phyloP scores from a whole-genome alignment of 30 jellyfish, hydroid and myxozoan species.

The Catostylus mosaicus region DNA sequence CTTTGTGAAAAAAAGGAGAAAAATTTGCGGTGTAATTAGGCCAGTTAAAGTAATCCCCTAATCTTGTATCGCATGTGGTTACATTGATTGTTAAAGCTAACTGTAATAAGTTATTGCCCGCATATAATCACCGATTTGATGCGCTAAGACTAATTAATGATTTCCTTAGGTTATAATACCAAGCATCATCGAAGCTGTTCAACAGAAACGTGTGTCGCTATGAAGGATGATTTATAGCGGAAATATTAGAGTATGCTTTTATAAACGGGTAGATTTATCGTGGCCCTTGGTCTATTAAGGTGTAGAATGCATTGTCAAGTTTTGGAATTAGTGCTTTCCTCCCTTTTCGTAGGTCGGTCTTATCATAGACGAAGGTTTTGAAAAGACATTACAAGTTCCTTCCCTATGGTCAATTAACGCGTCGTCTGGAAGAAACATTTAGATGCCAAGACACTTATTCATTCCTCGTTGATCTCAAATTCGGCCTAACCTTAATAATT shows the following conservation, averaged over 20 bases:
- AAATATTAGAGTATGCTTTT: conserved; percentile 2
- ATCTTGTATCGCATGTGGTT: conserved; percentile 22
- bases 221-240: conserved; percentile 20
- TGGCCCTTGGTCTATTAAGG: too few species aligned
- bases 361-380: too few species aligned
- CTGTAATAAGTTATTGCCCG: conserved; percentile 32
- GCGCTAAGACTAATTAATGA: conserved; percentile 18
- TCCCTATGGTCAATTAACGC: too few species aligned
- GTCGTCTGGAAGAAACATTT: too few species aligned
- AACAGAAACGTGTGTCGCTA: not conserved
- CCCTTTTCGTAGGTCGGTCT: too few species aligned
- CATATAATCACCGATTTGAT: conserved; percentile 21
- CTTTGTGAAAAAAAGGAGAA: not conserved
- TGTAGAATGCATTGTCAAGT: too few species aligned
- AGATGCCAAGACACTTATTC: too few species aligned
- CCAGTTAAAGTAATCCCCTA: conserved; percentile 28
- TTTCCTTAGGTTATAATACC: conserved; percentile 8
- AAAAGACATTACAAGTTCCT: too few species aligned
- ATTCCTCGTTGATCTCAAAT: too few species aligned
- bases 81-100: conserved; percentile 3
- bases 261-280: too few species aligned
- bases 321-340: too few species aligned
- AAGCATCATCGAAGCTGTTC: not conserved
- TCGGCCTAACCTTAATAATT: too few species aligned
- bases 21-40: conserved; percentile 39